Conservation (phyloP, 92 coral and sea anemone genomes). For the Meandrina meandrites region DNA sequence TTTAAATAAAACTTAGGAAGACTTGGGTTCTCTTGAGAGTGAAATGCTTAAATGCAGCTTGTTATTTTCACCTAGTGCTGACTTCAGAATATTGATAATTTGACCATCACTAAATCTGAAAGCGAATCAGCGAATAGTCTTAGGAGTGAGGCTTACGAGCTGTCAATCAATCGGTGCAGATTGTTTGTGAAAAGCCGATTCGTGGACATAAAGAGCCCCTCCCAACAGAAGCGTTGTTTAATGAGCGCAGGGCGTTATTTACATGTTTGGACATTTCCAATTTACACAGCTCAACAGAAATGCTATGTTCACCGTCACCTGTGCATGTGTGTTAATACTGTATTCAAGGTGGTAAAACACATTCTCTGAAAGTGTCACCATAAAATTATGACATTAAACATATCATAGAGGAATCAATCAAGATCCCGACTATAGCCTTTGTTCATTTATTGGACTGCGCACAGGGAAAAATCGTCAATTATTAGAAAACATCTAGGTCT, state of each 20-base stretch:
- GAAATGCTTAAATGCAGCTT: not conserved
- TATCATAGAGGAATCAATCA: constrained; percentile 16
- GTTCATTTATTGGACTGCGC: constrained; percentile 41
- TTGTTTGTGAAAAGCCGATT: not conserved
- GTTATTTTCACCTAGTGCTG: no score
- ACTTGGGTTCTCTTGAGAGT: not conserved
- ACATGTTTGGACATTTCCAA: constrained; percentile 14
- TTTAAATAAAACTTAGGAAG: not conserved
- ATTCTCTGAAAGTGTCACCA: constrained; percentile 16
- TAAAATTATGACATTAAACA: constrained; percentile 13
- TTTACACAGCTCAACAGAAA: constrained; percentile 29
- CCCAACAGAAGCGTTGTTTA: constrained; percentile 2
- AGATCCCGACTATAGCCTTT: not conserved
- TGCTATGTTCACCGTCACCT: constrained; percentile 19
- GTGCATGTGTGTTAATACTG: constrained; percentile 29
- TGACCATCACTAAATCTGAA: no score
- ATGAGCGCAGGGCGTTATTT: constrained; percentile 23
- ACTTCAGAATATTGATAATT: not conserved
- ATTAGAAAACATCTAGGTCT: constrained; percentile 24
- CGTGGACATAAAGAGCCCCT: not conserved
- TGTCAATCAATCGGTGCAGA: not conserved
- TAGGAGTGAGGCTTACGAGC: not conserved
- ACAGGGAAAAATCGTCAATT: constrained; percentile 34
- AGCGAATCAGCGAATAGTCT: not conserved
- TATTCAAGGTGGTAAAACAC: constrained; percentile 37